Percentiles rank a stretch among this genome's conserved stretches.
These are phyloP conservation scores for Erebia epiphron DNA, from an alignment of 2,888 invertebrate genomes.

Conservation along the genomic window DNA sequence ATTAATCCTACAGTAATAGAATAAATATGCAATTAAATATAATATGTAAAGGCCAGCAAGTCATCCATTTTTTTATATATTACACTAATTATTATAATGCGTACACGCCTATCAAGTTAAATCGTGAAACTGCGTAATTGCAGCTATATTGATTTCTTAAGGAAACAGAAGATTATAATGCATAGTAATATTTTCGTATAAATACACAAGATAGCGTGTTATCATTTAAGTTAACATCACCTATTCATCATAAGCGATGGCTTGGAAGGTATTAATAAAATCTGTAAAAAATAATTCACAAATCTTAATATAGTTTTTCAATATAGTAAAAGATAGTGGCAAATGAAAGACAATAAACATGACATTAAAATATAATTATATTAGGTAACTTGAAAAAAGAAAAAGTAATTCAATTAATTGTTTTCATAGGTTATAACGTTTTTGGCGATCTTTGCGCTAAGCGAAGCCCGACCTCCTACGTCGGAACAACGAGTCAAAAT, in stretches of 20 bases:
- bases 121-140: constrained; percentile 47
- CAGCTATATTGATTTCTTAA: constrained; percentile 43
- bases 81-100: constrained; percentile 33
- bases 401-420: constrained; percentile 20
- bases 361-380: neutral
- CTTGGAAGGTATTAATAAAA: constrained; percentile 61
- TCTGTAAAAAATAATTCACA: neutral
- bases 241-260: constrained; percentile 51
- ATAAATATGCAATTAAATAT: constrained; percentile 3
- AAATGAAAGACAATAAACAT: neutral
- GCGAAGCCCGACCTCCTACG: constrained; percentile 49
- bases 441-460: constrained; percentile 55
- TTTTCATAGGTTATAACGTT: constrained; percentile 54
- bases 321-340: neutral
- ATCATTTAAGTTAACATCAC: constrained; percentile 49
- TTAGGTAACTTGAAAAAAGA: neutral
- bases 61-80: constrained; percentile 30
- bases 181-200: constrained; percentile 51
- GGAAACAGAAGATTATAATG: constrained; percentile 53
- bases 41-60: constrained; percentile 23
- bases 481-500: constrained; percentile 59
- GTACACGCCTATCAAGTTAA: constrained; percentile 41
- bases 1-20: neutral
- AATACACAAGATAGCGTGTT: constrained; percentile 43
- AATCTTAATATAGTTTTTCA: neutral